A percentile compares a stretch with the other conserved stretches of the same genome.
phyloP scores from a whole-genome alignment of 1,140 invertebrate genomes.

The Drosophila bocki region DNA sequence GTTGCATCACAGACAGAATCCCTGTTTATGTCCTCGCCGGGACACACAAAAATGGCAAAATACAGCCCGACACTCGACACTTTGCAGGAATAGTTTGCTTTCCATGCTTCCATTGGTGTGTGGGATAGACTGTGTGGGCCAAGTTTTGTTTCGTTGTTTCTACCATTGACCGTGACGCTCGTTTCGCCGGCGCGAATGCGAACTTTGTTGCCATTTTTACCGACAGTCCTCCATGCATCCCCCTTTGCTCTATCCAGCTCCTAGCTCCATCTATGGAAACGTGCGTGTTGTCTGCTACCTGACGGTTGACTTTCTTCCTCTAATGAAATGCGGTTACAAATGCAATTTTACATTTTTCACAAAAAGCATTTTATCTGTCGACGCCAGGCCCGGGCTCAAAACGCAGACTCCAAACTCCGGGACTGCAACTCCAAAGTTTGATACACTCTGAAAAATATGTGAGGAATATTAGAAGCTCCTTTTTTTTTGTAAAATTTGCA shows the following conservation, averaged over 20 bases:
- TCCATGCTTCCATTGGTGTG: conserved; percentile 10
- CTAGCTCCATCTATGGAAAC: conserved; percentile 20
- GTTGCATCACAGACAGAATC: conserved; percentile 43
- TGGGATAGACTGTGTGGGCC: conserved; percentile 1
- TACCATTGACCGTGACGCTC: conserved; percentile 73
- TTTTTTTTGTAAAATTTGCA: neutral
- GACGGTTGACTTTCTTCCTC: conserved; percentile 80
- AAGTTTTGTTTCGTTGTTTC: conserved; percentile 38
- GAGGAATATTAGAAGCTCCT: too few species aligned
- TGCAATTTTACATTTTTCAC: conserved; percentile 81
- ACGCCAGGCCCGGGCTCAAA: conserved; percentile 64
- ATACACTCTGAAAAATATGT: neutral
- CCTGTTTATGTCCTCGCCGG: conserved; percentile 69
- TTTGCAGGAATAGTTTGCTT: conserved; percentile 39
- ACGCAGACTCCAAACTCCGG: conserved; percentile 43
- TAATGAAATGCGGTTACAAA: conserved; percentile 82
- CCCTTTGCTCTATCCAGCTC: neutral
- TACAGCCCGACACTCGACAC: conserved; percentile 45
- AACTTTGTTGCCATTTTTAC: conserved; percentile 53
- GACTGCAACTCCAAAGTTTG: conserved; percentile 11
- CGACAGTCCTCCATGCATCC: neutral
- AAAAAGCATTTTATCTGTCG: conserved; percentile 80
- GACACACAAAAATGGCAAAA: conserved; percentile 67
- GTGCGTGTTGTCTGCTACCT: conserved; percentile 64
- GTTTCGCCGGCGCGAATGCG: conserved; percentile 64